phyloP scores from a whole-genome alignment of 2,888 invertebrate species.

The Drosophila anomelani region DNA sequence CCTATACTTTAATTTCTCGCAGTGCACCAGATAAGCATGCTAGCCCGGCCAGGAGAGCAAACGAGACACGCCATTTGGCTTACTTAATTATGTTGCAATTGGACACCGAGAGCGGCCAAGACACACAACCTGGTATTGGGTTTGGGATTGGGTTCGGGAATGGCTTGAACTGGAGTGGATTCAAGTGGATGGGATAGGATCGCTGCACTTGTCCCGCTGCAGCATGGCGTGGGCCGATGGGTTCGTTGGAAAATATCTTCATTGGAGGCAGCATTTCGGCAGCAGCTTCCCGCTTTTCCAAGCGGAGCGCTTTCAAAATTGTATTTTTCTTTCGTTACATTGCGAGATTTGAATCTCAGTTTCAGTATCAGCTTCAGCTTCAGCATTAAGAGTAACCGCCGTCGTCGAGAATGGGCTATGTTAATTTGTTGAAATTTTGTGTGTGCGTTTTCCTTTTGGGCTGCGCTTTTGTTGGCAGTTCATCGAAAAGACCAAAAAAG shows the following conservation, averaged over 20 bases:
- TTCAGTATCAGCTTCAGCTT: constrained; percentile 31
- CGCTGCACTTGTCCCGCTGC: constrained; percentile 43
- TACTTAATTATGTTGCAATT: constrained; percentile 80
- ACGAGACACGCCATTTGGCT: constrained; percentile 66
- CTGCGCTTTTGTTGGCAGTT: constrained; percentile 70
- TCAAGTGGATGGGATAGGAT: constrained; percentile 20
- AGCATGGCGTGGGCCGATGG: constrained; percentile 22
- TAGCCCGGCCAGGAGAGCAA: constrained; percentile 23
- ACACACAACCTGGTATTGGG: constrained; percentile 29
- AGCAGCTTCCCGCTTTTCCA: constrained; percentile 20
- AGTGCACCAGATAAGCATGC: constrained; percentile 34
- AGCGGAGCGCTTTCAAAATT: constrained; percentile 43
- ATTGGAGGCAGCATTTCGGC: constrained; percentile 19
- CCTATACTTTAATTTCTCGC: neutral
- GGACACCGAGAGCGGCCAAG: constrained; percentile 57
- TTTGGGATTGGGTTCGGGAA: constrained; percentile 24
- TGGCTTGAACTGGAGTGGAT: constrained; percentile 12
- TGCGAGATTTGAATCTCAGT: constrained; percentile 45
- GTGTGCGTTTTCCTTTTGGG: constrained; percentile 45
- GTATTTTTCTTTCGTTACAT: constrained; percentile 21
- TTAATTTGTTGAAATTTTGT: constrained; percentile 78
- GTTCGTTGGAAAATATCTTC: constrained; percentile 52
- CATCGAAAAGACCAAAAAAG: constrained; percentile 58
- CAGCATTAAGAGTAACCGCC: constrained; percentile 28
- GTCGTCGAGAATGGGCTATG: constrained; percentile 57